Conservation (phyloP, 2,797 vertebrate genomes). For the Falco columbarius region DNA sequence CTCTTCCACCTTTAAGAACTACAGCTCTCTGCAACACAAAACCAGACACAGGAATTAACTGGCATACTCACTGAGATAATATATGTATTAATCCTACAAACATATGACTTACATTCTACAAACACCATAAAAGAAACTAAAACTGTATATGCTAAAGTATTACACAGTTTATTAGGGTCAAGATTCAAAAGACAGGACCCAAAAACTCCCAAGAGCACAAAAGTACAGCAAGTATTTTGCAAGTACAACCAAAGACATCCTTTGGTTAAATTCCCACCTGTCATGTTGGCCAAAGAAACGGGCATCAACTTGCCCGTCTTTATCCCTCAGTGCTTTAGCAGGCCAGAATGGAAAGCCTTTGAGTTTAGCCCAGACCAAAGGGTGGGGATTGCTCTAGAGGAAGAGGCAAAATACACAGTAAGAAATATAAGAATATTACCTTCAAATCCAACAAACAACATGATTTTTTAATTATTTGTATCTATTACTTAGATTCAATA, state of each 20-base stretch:
- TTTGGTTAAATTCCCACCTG: slow-evolving; percentile 80
- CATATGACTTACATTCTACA: neutral
- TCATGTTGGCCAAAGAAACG: slow-evolving; percentile 99
- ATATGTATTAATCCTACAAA: neutral
- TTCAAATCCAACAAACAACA: neutral
- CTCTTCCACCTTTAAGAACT: neutral
- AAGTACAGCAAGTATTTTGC: neutral
- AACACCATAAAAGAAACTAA: neutral
- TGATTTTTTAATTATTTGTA: neutral
- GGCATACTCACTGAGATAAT: neutral
- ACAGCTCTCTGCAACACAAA: neutral
- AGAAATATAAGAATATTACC: neutral
- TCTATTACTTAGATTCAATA: neutral
- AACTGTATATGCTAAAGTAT: neutral
- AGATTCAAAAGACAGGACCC: neutral
- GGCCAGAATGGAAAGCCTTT: slow-evolving; percentile 99
- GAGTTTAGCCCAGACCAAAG: slow-evolving; percentile 97
- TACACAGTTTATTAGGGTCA: neutral
- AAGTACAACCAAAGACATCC: neutral
- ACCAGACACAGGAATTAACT: neutral
- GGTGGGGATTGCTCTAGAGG: slow-evolving; percentile 94
- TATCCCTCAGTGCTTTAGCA: slow-evolving; percentile 96
- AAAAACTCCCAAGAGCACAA: neutral
- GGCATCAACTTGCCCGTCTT: slow-evolving; percentile 96
- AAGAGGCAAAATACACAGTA: slow-evolving; percentile 62